phyloP scores from a whole-genome alignment of 2,113 vertebrate species.

The Leucoraja erinaceus region DNA sequence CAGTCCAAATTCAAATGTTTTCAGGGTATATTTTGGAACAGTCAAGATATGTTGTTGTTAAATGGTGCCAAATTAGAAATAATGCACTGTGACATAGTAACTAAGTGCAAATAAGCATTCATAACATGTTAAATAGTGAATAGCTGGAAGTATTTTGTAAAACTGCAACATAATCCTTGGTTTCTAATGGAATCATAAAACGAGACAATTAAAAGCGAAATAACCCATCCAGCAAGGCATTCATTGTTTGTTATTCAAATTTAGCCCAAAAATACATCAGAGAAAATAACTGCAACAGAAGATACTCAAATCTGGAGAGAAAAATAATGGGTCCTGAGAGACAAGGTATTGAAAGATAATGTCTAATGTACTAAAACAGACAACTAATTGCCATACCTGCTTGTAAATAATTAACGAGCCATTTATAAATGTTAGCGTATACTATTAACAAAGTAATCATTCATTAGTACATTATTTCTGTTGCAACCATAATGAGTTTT shows the following conservation, averaged over 20 bases:
- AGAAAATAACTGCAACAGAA: too few species aligned
- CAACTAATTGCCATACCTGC: background rate
- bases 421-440: slow-evolving; percentile 25
- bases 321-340: background rate
- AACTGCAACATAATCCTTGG: background rate
- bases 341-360: background rate
- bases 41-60: background rate
- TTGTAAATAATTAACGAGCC: slow-evolving; percentile 28
- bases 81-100: background rate
- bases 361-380: background rate
- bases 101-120: background rate
- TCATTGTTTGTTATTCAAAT: background rate
- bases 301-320: background rate
- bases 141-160: background rate
- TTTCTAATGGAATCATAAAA: background rate
- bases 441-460: slow-evolving; percentile 7
- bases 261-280: background rate
- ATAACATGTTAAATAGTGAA: background rate
- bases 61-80: background rate
- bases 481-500: background rate
- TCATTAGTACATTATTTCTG: slow-evolving; percentile 24
- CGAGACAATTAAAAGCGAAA: background rate
- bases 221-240: background rate
- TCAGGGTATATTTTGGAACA: background rate
- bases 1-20: background rate